phyloP scores from a whole-genome alignment of 2,113 vertebrate genomes.

The Diadophis punctatus region DNA sequence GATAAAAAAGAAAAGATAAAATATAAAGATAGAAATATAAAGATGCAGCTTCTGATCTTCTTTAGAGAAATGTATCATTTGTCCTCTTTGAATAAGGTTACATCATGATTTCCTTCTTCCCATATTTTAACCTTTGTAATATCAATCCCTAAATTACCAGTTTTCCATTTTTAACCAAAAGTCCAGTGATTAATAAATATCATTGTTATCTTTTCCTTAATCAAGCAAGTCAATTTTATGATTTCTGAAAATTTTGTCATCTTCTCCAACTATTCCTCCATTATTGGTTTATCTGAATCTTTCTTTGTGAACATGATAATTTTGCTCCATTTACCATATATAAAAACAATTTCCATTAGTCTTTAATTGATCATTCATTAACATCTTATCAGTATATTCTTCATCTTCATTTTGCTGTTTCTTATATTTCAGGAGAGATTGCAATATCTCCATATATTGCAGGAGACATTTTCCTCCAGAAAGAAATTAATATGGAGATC shows the following conservation, averaged over 20 bases:
- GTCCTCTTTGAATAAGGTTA: neutral
- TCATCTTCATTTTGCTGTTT: neutral
- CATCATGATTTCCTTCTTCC: neutral
- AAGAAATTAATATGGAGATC: neutral
- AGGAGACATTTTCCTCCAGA: neutral
- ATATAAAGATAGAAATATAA: neutral
- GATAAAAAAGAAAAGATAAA: neutral
- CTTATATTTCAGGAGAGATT: neutral
- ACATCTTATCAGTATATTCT: neutral
- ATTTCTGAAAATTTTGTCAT: neutral
- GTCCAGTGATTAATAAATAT: neutral
- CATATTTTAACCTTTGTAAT: neutral
- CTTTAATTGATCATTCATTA: neutral
- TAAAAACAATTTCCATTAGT: neutral
- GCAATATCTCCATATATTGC: neutral
- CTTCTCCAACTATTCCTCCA: neutral
- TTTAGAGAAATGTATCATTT: neutral
- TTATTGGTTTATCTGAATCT: neutral
- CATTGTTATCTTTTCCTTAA: neutral
- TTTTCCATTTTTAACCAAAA: neutral
- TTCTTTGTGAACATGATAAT: neutral
- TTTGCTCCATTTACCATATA: neutral
- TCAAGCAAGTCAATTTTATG: neutral
- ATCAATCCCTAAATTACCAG: neutral
- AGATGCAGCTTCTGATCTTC: neutral